These are phyloP conservation scores for Rousettus leschenaultii DNA, from an alignment of 2,113 vertebrate species.

Conservation along the genomic window DNA sequence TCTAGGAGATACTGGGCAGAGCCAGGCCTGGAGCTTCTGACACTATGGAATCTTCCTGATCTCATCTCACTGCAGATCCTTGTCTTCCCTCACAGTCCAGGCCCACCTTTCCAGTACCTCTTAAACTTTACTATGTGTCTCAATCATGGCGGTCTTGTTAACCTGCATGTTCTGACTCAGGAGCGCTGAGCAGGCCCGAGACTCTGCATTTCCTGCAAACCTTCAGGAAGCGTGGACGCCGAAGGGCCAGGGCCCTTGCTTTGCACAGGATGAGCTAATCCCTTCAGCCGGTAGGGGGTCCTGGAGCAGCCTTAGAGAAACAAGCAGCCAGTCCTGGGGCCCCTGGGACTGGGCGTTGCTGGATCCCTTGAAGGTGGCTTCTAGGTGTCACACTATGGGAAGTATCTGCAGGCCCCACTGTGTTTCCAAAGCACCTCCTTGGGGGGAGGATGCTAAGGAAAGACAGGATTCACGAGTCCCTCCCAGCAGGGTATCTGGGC, in stretches of 20 bases:
- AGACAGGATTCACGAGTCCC: background rate
- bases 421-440: background rate
- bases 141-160: background rate
- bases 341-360: background rate
- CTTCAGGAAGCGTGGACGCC: fast-evolving
- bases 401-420: fast-evolving
- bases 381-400: background rate
- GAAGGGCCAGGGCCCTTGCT: background rate
- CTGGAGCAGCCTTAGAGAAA: background rate
- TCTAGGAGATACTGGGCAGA: background rate
- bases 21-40: background rate
- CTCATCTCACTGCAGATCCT: fast-evolving
- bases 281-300: background rate
- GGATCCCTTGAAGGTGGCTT: background rate
- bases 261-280: background rate
- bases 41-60: fast-evolving
- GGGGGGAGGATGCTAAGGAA: background rate
- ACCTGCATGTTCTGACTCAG: background rate
- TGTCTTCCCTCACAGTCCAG: background rate
- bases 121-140: background rate
- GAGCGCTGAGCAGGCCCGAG: background rate
- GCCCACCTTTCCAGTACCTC: background rate
- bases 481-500: background rate
- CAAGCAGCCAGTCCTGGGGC: background rate
- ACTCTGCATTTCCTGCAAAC: background rate